phyloP scores from a whole-genome alignment of 2,113 vertebrate species.

The Anoplopoma fimbria region DNA sequence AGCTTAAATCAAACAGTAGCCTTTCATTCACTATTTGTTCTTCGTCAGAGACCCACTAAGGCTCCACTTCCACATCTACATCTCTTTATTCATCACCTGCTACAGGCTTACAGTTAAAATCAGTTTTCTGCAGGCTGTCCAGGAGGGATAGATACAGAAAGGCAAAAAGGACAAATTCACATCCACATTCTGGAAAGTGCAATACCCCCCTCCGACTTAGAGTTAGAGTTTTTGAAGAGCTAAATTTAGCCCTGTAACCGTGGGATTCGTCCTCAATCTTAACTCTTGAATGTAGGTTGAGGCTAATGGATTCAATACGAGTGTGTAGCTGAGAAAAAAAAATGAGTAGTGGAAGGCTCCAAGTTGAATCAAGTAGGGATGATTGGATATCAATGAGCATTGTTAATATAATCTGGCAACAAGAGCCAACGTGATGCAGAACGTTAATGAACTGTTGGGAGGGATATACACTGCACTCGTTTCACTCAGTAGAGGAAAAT shows the following conservation, averaged over 20 bases:
- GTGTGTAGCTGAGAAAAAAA: slow-evolving; percentile 35
- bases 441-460: neutral
- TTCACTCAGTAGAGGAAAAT: neutral
- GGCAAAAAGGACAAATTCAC: slow-evolving; percentile 69
- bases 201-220: slow-evolving; percentile 31
- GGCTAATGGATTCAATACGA: slow-evolving; percentile 57
- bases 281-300: slow-evolving; percentile 80
- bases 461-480: neutral
- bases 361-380: slow-evolving; percentile 1
- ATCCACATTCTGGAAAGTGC: slow-evolving; percentile 45
- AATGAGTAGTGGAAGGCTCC: slow-evolving; percentile 28
- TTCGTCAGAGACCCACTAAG: slow-evolving; percentile 12
- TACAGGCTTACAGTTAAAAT: slow-evolving; percentile 31
- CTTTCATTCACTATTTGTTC: neutral
- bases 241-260: slow-evolving; percentile 75
- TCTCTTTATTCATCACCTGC: slow-evolving; percentile 39
- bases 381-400: neutral
- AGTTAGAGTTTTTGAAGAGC: slow-evolving; percentile 58
- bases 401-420: neutral
- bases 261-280: slow-evolving; percentile 79
- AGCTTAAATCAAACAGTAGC: neutral
- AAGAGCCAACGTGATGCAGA: neutral
- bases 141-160: slow-evolving; percentile 62
- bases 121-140: slow-evolving; percentile 59
- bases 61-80: neutral